Evolutionary conservation across 2,888 invertebrate genomes (phyloP).

Genomic region (Cryptophagus acutangulus): DNA sequence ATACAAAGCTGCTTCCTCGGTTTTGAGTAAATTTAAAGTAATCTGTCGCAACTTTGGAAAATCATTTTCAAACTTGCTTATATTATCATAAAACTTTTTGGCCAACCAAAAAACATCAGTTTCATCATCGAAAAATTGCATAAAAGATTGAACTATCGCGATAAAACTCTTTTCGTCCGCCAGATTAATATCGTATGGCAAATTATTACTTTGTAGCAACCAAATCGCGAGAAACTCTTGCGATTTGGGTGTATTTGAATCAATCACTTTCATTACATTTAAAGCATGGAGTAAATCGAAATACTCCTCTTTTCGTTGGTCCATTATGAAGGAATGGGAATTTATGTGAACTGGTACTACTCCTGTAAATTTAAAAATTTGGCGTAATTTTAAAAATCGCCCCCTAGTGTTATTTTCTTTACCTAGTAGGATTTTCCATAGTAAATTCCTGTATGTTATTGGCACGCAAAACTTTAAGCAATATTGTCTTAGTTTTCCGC

Average conservation of each 20-base stretch:
- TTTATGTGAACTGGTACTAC: constrained; percentile 73
- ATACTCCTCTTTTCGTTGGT: constrained; percentile 70
- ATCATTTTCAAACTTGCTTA: constrained; percentile 62
- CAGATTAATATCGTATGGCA: constrained; percentile 43
- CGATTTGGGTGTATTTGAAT: constrained; percentile 60
- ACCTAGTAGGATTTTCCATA: constrained; percentile 86
- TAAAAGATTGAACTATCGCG: constrained; percentile 63
- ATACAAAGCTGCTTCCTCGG: constrained; percentile 70
- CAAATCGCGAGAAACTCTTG: constrained; percentile 75
- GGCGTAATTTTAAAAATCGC: constrained; percentile 12
- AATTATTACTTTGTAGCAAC: constrained; percentile 68
- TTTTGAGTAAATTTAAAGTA: constrained; percentile 63
- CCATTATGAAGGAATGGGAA: constrained; percentile 69
- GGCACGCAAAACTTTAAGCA: constrained; percentile 82
- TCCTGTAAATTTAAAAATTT: constrained; percentile 47
- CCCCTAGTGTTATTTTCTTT: constrained; percentile 13
- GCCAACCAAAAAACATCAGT: constrained; percentile 81
- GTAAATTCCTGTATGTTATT: constrained; percentile 67
- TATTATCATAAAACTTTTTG: constrained; percentile 67
- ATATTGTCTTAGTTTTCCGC: constrained; percentile 76
- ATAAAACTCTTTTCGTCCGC: constrained; percentile 36
- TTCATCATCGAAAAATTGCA: constrained; percentile 66
- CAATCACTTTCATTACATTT: constrained; percentile 61
- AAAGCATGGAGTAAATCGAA: constrained; percentile 68
- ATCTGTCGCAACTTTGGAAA: constrained; percentile 59